Evolutionary conservation across 2,888 invertebrate genomes (phyloP).

Genomic region (Ochlodes sylvanus): DNA sequence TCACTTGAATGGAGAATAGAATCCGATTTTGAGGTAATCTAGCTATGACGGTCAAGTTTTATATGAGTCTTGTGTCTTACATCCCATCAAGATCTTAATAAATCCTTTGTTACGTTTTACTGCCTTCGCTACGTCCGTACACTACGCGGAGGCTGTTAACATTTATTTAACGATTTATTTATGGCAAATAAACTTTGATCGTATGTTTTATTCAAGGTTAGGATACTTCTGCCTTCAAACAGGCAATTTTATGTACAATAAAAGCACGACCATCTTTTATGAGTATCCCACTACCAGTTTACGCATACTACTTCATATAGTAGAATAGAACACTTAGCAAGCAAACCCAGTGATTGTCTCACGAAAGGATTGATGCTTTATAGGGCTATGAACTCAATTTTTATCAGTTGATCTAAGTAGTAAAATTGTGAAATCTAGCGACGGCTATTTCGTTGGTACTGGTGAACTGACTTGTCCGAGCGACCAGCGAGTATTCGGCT

Average conservation of each 20-base stretch:
- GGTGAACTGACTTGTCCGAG: not conserved
- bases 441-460: conserved; percentile 2
- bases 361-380: too few species aligned
- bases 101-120: conserved; percentile 59
- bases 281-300: not conserved
- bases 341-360: not conserved
- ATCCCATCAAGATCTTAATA: conserved; percentile 20
- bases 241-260: conserved; percentile 19
- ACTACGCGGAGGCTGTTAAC: conserved; percentile 53
- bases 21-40: too few species aligned
- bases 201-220: conserved; percentile 39
- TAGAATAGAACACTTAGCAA: not conserved
- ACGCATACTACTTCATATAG: not conserved
- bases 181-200: conserved; percentile 64
- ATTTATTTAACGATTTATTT: conserved; percentile 63
- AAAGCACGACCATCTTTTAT: not conserved
- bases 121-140: conserved; percentile 51
- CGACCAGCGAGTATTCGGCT: conserved; percentile 3
- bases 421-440: not conserved
- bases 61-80: too few species aligned
- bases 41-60: too few species aligned
- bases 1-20: too few species aligned
- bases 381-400: not conserved
- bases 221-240: conserved; percentile 24
- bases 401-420: not conserved